Base-by-base conservation (phyloP, 2,888 invertebrate genomes). In the Mimumesa dahlbomi region DNA sequence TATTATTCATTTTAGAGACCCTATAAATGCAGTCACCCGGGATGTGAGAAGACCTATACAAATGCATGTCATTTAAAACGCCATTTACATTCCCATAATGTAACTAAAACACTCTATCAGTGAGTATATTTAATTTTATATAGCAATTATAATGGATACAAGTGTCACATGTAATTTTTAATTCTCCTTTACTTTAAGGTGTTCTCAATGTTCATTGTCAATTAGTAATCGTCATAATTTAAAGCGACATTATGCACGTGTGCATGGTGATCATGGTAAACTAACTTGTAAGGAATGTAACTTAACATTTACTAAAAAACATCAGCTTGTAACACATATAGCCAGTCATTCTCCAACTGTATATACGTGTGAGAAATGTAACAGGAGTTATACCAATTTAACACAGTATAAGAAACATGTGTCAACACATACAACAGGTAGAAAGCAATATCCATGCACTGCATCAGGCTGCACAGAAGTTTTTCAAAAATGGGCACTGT, bases 61-160 rank as follows among this genome's bases (percentile, higher is more conserved):
- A 93, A 91, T 76, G 90, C 91, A 61, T 92, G 92, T 7, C 93
- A 93, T 82, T 87, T 94, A 50, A 92, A 92, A 82, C 91, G 94
- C 0, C 94, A 94, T 76, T 80, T 90, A 45, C 89, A 90, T 45
- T 90, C 85, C 52, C 93, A 93, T 79, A 93, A 92, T 77, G 9
- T 14, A 7, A 40, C 61, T 3, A 75, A 81, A 36, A 77, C 75
- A 43, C 48, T 43, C 13, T 82, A 78, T 22, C 53, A 71, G 89
- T 86, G 70, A n/a, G 53, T 50, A 69, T 19, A 34, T 7, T 13
- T 31, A 22, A 18, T 25, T 13, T 18, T 22, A 46, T 31, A 11
- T n/a, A n/a, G n/a, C 21, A 40, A 25, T 40, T 54, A 16, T 11
- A 14, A n/a, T n/a, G n/a, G n/a, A n/a, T n/a, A n/a, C n/a, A n/a